Conservation (phyloP, 2,113 vertebrate species). For the Cercopithecus mona region DNA sequence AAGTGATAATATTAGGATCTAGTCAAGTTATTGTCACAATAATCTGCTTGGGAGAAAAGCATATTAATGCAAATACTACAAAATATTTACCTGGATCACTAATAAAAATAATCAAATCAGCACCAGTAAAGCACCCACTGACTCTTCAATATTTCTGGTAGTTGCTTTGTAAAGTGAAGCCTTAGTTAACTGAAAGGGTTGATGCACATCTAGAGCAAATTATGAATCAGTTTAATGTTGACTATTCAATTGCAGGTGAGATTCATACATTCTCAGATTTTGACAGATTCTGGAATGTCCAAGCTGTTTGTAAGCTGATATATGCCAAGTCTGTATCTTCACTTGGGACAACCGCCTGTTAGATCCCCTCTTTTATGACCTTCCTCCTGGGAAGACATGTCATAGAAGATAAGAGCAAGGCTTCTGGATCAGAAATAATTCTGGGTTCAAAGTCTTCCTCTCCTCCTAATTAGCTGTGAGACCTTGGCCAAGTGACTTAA, state of each 20-base stretch:
- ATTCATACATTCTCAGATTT: neutral
- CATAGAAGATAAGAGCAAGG: neutral
- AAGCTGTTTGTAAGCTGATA: neutral
- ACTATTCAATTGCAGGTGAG: neutral
- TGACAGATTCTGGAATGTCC: neutral
- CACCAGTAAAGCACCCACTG: neutral
- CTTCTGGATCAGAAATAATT: neutral
- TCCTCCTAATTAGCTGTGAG: neutral
- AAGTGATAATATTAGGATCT: neutral
- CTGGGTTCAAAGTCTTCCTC: neutral
- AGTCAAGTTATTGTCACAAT: neutral
- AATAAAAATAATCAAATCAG: neutral
- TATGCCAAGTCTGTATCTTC: neutral
- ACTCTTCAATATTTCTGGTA: neutral
- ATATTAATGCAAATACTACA: neutral
- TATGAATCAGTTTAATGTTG: neutral
- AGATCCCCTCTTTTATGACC: neutral
- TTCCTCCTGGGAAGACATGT: neutral
- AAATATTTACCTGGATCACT: neutral
- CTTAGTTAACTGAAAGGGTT: neutral
- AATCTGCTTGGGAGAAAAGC: neutral
- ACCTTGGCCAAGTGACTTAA: neutral
- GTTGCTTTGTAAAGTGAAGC: neutral
- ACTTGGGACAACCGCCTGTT: neutral
- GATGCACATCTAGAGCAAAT: neutral